Base-by-base conservation (phyloP, 2,113 vertebrate species). In the Macrotus californicus region DNA sequence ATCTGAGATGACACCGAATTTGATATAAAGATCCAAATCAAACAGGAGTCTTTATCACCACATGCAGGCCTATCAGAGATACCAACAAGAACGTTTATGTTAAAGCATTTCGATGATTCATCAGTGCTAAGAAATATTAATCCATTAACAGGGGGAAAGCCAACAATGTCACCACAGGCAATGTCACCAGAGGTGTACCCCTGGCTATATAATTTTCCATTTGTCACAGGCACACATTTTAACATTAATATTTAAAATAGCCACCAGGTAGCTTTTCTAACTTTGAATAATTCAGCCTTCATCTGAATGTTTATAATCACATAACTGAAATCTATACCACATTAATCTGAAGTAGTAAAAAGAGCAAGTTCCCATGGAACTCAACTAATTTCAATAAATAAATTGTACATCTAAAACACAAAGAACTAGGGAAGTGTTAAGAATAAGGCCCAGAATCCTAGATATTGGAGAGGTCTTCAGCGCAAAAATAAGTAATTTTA, bases 181-280 rank as follows among this genome's bases (percentile, higher is more conserved):
- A 48, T 46, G 43, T 80, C 34, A 86, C 21, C 50, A 67, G 50
- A 79, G 36, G 50, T 59, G 5, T 64, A 61, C 48, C 56, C 48
- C 21, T 77, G 39, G 19, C 46, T 87, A 73, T 34, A 56, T 41
- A 95, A 43, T 77, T 93, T 81, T 91, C 80, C 59, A 83, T 43
- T 89, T 73, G 34, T 89, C 73, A 97, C 29, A 70, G 36, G 75
- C 16, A 76, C 39, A 96, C 64, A 79, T 70, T 56, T 77, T 79
- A 94, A 76, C 19, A 88, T 93, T 81, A 86, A 56, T 83, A 94
- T 72, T 69, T 77, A 61, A 92, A 95, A 92, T 18, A 83, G 12
- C 59, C 50, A 94, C n/a, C 82, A 77, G 22, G 16, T 87, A 50
- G 56, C 10, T 81, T 89, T 87, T 70, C 86, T 41, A 89, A 69